These are phyloP conservation scores for Pogonognathellus flavescens DNA, from an alignment of 1,140 invertebrate genomes.

Conservation along the genomic window DNA sequence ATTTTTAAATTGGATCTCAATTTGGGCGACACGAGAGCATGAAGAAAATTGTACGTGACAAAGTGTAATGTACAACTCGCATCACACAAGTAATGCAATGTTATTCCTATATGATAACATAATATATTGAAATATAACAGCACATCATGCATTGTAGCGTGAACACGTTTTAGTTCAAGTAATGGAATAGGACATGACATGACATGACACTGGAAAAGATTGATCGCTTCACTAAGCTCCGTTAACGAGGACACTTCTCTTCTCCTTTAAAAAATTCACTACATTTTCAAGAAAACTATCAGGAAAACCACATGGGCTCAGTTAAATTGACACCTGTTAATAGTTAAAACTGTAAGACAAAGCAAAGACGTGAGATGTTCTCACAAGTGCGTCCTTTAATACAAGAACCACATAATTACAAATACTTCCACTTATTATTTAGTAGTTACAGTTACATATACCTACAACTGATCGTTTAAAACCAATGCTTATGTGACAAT, in stretches of 20 bases:
- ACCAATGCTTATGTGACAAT: no score
- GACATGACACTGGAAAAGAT: conserved; percentile 45
- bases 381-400: no score
- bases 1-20: conserved; percentile 23
- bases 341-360: not conserved
- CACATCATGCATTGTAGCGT: not conserved
- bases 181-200: conserved; percentile 3
- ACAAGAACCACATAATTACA: not conserved
- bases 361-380: no score
- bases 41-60: not conserved
- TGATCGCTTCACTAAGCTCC: conserved; percentile 12
- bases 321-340: conserved; percentile 38
- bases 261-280: no score
- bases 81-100: not conserved
- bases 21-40: conserved; percentile 5
- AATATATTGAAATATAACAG: not conserved
- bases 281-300: not conserved
- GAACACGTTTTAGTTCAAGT: not conserved
- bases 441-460: no score
- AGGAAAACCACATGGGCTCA: not conserved
- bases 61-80: not conserved
- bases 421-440: no score
- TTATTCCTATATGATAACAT: not conserved
- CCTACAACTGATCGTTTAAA: no score
- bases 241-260: conserved; percentile 15